Base-by-base conservation (phyloP, 1,140 invertebrate genomes). In the Atopsyche davidsoni region DNA sequence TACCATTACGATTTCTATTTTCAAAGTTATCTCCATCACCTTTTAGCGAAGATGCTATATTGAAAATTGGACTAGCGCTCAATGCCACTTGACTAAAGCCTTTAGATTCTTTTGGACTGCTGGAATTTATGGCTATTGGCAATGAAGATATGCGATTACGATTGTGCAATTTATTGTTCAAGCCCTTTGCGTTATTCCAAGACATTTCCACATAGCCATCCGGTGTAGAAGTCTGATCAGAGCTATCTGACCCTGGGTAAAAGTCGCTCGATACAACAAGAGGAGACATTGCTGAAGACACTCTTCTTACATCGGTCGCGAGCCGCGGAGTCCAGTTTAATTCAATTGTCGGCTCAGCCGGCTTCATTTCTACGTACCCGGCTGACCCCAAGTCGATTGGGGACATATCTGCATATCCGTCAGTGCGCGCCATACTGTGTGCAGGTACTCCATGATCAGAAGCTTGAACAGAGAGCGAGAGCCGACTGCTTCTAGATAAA, bases 171-270 rank as follows among this genome's bases (percentile, higher is more conserved):
- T 48, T 46, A 35, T 40, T 39, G 34, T 14, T 43, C 17, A 23
- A 4, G 2, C 3, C 11, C 16, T 32, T 50, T 23, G 24, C 21
- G 32, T 46, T 58, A 19, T 53, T 59, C 55, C 58, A 75, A 0
- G 72, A 69, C 79, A 82, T 83, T 50, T 81, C 78, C 1, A 82
- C 76, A 55, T 82, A 82, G 24, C 78, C 78, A 16, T 80, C 79
- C 1, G 67, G 67, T 3, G 69, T 36, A 31, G 23, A 19, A 3
- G 46, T 18, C 22, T 46, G 34, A 31, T 42, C n/a, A 4, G 24
- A 13, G 4, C 28, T 22, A 4, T 44, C 34, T 32, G 23, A 22
- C 24, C 25, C 40, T 28, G 3, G 13, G 14, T 46, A 38, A 19
- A 42, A 22, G 32, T 56, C 54, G 11, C 16, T 36, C 17, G 41